phyloP scores from a whole-genome alignment of 2,113 vertebrate genomes.

The Terrapene triunguis region DNA sequence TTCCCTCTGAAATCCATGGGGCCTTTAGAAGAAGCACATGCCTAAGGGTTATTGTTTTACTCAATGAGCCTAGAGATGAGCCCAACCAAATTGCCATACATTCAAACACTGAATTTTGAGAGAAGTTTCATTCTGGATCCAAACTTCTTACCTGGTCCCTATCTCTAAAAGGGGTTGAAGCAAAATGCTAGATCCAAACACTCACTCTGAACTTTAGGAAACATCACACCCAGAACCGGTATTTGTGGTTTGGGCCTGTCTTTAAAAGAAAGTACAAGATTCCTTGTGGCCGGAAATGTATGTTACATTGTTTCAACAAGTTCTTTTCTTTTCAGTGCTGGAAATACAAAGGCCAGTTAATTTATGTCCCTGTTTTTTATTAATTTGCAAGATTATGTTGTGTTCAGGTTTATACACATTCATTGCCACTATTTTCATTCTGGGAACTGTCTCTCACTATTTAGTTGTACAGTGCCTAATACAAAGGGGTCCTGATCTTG shows the following conservation, averaged over 20 bases:
- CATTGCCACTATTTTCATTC: background rate
- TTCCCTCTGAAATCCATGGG: background rate
- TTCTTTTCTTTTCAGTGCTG: background rate
- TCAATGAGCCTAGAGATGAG: background rate
- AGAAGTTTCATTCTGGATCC: background rate
- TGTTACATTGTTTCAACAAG: background rate
- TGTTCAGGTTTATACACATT: background rate
- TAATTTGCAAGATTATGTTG: background rate
- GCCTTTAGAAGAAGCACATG: background rate
- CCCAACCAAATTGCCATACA: background rate
- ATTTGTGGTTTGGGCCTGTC: rapidly evolving
- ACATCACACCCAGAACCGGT: background rate
- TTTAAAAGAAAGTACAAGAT: background rate
- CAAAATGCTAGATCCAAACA: background rate
- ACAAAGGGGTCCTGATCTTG: background rate
- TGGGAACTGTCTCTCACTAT: background rate
- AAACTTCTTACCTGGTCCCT: background rate
- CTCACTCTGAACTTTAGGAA: background rate
- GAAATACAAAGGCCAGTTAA: background rate
- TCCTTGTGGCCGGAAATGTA: background rate
- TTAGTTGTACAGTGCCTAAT: background rate
- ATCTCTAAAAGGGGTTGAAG: background rate
- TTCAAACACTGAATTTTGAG: background rate
- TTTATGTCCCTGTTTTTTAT: background rate
- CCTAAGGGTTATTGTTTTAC: background rate